Evolutionary conservation across 2,888 invertebrate species (phyloP).

Genomic region (Xiphydria camelus): DNA sequence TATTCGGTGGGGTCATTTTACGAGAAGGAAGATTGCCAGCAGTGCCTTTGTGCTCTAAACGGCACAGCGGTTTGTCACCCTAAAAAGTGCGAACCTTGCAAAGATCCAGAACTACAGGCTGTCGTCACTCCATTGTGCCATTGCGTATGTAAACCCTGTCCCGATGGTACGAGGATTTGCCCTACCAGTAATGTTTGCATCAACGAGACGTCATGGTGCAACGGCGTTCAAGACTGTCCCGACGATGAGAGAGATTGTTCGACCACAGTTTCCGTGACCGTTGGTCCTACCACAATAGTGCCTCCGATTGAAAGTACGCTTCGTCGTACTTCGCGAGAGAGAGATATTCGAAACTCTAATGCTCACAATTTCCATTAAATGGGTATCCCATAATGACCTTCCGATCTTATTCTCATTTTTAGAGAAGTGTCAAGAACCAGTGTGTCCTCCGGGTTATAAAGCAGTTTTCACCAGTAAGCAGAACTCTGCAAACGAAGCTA

Average conservation of each 20-base stretch:
- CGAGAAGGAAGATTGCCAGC: slow-evolving; percentile 73
- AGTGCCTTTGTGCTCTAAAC: slow-evolving; percentile 78
- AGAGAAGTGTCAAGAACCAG: no score
- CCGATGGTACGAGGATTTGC: slow-evolving; percentile 68
- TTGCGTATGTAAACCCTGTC: slow-evolving; percentile 76
- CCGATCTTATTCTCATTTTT: no score
- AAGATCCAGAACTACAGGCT: slow-evolving; percentile 62
- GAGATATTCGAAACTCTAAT: background rate
- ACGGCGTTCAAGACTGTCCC: slow-evolving; percentile 79
- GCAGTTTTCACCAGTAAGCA: slow-evolving; percentile 52
- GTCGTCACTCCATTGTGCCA: slow-evolving; percentile 67
- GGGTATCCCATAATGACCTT: no score
- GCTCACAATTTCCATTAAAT: slow-evolving; percentile 29
- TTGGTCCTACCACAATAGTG: no score
- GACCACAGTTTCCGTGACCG: no score
- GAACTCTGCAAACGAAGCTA: slow-evolving; percentile 10
- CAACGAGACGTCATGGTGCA: slow-evolving; percentile 73
- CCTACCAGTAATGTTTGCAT: slow-evolving; percentile 77
- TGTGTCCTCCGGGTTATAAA: slow-evolving; percentile 61
- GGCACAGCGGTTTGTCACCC: slow-evolving; percentile 73
- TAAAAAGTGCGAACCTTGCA: slow-evolving; percentile 71
- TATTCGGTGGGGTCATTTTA: slow-evolving; percentile 74
- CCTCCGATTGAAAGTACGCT: no score
- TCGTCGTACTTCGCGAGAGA: background rate
- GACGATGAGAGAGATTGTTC: slow-evolving; percentile 77